These are phyloP conservation scores for Ficedula albicollis DNA, from an alignment of 2,797 vertebrate species.

Conservation along the genomic window DNA sequence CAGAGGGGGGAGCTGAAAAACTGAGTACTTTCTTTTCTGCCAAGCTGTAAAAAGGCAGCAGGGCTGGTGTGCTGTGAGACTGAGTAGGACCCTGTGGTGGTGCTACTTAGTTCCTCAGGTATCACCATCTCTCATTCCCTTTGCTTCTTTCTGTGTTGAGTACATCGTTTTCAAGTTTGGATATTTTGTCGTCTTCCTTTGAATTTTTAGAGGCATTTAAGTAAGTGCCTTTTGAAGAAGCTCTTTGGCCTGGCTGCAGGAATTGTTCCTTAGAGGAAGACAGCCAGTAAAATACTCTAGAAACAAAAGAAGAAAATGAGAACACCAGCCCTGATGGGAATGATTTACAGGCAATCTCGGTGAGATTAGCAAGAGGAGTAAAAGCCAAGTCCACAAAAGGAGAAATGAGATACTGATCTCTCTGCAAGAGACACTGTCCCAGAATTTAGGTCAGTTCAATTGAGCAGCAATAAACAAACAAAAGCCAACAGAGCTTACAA, in stretches of 20 bases:
- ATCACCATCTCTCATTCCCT: neutral
- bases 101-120: neutral
- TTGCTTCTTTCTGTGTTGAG: neutral
- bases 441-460: conserved; percentile 17
- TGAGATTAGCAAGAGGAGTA: conserved; percentile 1
- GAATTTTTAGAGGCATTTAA: neutral
- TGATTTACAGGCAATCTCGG: conserved; percentile 14
- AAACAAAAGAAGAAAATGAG: conserved; percentile 41
- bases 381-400: conserved; percentile 19
- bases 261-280: neutral
- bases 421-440: neutral
- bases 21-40: neutral
- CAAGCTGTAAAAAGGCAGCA: neutral
- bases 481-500: neutral
- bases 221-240: neutral
- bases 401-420: conserved; percentile 38
- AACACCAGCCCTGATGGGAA: neutral
- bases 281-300: conserved; percentile 25
- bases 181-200: neutral
- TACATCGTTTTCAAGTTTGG: neutral
- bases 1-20: neutral
- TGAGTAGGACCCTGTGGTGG: neutral
- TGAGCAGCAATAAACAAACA: conserved; percentile 34
- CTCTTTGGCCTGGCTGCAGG: neutral
- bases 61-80: neutral